Evolutionary conservation across 2,797 vertebrate genomes (phyloP).

Genomic region (Agapornis canus): DNA sequence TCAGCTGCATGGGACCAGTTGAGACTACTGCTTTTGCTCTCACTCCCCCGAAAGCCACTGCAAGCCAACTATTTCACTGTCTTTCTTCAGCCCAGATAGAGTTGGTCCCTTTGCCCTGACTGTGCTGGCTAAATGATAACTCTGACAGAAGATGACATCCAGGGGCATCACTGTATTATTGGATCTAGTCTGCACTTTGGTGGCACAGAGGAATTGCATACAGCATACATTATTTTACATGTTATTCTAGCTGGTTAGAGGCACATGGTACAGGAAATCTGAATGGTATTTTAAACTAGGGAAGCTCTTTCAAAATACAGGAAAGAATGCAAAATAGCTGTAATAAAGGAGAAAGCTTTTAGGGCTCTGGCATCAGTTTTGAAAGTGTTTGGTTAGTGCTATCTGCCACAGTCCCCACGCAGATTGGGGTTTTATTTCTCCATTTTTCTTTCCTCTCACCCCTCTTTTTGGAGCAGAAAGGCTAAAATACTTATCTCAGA

Average conservation of each 20-base stretch:
- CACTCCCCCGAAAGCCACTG: not conserved
- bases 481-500: constrained; percentile 14
- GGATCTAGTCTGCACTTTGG: not conserved
- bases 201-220: not conserved
- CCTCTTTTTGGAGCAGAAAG: not conserved
- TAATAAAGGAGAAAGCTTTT: constrained; percentile 19
- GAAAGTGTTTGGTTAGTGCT: not conserved
- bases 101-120: not conserved
- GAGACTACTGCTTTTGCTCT: not conserved
- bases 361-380: not conserved
- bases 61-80: not conserved
- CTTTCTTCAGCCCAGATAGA: not conserved
- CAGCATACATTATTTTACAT: not conserved
- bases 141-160: not conserved
- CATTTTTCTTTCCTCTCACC: not conserved
- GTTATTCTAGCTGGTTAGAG: not conserved
- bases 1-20: not conserved
- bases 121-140: not conserved
- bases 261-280: not conserved
- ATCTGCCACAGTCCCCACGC: not conserved
- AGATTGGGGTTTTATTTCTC: not conserved
- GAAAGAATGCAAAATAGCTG: not conserved
- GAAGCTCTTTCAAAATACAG: not conserved
- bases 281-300: not conserved
- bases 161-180: not conserved